These are phyloP conservation scores for Plebejus melissa DNA, from an alignment of 2,888 invertebrate genomes.

Conservation along the genomic window DNA sequence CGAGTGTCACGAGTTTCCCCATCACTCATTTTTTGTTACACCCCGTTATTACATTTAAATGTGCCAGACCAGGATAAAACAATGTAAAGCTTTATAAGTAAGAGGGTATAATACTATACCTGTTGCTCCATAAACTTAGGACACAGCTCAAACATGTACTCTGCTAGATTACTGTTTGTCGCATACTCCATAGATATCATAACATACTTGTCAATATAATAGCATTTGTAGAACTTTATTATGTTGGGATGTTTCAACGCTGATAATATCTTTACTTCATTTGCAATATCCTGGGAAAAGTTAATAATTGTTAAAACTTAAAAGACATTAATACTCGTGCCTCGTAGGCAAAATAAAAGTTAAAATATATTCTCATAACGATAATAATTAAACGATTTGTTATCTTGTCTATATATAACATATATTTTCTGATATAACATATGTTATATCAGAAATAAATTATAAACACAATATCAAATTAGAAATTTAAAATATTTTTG, in stretches of 20 bases:
- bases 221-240: slow-evolving; percentile 85
- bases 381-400: not conserved
- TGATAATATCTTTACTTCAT: slow-evolving; percentile 85
- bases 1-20: too few relatives aligned
- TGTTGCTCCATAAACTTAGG: slow-evolving; percentile 79
- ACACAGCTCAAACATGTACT: slow-evolving; percentile 80
- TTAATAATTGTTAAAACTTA: slow-evolving; percentile 9
- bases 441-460: too few relatives aligned
- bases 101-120: slow-evolving; percentile 43
- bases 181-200: slow-evolving; percentile 94
- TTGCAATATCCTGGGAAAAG: slow-evolving; percentile 78
- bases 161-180: slow-evolving; percentile 85
- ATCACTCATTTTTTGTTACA: too few relatives aligned
- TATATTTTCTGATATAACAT: too few relatives aligned
- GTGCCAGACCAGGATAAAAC: too few relatives aligned
- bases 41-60: too few relatives aligned
- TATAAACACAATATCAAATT: too few relatives aligned
- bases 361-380: not conserved
- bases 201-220: slow-evolving; percentile 78
- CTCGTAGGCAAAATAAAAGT: not conserved
- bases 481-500: too few relatives aligned
- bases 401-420: too few relatives aligned
- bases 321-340: not conserved
- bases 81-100: too few relatives aligned
- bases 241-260: slow-evolving; percentile 86